These are phyloP conservation scores for Cromileptes altivelis DNA, from an alignment of 2,113 vertebrate species.

Conservation along the genomic window DNA sequence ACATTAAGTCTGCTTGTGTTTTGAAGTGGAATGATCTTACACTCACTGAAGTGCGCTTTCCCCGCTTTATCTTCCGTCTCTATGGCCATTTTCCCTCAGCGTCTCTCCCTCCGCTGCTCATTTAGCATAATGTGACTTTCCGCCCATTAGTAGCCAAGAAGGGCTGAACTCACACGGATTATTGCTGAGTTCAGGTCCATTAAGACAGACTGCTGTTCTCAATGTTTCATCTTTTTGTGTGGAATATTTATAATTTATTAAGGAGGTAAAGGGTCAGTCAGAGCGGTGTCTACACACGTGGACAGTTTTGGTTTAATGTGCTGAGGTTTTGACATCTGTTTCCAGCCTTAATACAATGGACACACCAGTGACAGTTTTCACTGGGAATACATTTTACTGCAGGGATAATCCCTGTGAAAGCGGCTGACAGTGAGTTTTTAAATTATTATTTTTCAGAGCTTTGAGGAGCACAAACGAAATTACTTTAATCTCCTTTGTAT, in stretches of 20 bases:
- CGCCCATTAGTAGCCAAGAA: slow-evolving; percentile 25
- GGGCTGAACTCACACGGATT: slow-evolving; percentile 4
- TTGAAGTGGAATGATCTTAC: slow-evolving; percentile 47
- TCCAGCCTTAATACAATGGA: neutral
- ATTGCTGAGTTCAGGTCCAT: slow-evolving; percentile 3
- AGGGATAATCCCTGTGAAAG: neutral
- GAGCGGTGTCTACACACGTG: neutral
- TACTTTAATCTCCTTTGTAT: neutral
- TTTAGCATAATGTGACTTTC: slow-evolving; percentile 42
- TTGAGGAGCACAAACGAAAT: neutral
- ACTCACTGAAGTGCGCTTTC: slow-evolving; percentile 27
- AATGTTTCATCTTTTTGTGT: neutral
- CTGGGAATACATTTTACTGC: neutral
- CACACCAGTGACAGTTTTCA: neutral
- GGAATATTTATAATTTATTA: neutral
- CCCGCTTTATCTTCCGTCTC: slow-evolving; percentile 32
- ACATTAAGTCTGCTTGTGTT: slow-evolving; percentile 51
- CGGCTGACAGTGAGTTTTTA: neutral
- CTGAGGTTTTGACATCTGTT: neutral
- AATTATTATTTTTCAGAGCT: neutral
- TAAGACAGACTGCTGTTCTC: neutral
- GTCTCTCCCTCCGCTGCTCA: slow-evolving; percentile 28
- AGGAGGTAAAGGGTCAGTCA: neutral
- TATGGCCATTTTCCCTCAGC: slow-evolving; percentile 28
- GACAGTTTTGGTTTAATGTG: neutral